Evolutionary conservation across 2,888 invertebrate species (phyloP).

Genomic region (Meteorus colon): DNA sequence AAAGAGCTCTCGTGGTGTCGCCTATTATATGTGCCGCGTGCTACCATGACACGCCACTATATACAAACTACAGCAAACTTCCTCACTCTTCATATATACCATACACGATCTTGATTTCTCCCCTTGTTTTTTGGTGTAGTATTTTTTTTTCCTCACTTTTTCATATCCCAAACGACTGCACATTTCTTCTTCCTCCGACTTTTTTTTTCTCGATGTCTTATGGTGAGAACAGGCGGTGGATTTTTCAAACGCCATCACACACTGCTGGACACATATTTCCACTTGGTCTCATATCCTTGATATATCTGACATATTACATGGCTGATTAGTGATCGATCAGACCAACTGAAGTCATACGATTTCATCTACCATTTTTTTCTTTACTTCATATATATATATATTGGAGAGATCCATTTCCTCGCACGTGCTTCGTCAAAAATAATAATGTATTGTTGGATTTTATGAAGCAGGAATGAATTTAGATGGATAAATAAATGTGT

Average conservation of each 20-base stretch:
- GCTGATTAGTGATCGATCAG: constrained; percentile 33
- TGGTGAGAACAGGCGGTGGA: constrained; percentile 40
- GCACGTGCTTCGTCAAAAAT: neutral
- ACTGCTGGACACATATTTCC: constrained; percentile 9
- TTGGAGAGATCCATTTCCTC: neutral
- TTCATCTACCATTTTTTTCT: neutral
- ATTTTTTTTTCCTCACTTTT: constrained; percentile 32
- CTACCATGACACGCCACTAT: constrained; percentile 59
- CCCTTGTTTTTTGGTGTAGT: neutral
- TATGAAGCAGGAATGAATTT: neutral
- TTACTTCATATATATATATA: neutral
- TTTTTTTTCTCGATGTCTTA: constrained; percentile 37
- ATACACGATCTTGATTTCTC: constrained; percentile 33
- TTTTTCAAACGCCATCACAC: constrained; percentile 47
- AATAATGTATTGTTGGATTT: neutral
- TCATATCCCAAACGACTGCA: neutral
- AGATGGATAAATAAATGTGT: neutral
- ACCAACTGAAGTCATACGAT: constrained; percentile 16
- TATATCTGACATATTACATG: neutral
- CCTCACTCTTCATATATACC: neutral
- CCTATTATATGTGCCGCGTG: constrained; percentile 49
- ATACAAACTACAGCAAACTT: constrained; percentile 44
- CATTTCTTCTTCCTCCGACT: constrained; percentile 28
- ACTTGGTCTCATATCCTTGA: neutral
- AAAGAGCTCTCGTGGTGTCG: constrained; percentile 4